phyloP scores from a whole-genome alignment of 1,140 invertebrate genomes.

The Drosophila truncata region DNA sequence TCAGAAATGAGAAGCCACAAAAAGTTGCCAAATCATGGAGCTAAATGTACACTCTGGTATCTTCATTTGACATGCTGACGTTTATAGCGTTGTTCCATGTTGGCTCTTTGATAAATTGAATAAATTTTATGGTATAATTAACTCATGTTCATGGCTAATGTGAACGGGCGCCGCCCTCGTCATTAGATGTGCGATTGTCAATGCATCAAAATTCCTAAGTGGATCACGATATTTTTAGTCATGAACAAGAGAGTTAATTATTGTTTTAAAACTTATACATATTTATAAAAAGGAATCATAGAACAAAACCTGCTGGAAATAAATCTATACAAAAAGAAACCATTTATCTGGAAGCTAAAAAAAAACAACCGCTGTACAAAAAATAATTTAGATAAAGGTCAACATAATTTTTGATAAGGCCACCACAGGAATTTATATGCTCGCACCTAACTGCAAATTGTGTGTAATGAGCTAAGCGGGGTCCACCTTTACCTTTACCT shows the following conservation, averaged over 20 bases:
- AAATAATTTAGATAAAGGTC: constrained; percentile 77
- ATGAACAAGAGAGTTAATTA: constrained; percentile 4
- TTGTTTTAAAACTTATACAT: not conserved
- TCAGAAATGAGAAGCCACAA: constrained; percentile 25
- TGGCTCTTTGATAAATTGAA: constrained; percentile 71
- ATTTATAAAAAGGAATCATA: not conserved
- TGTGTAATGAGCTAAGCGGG: constrained; percentile 80
- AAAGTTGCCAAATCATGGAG: constrained; percentile 62
- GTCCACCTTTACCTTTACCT: constrained; percentile 55
- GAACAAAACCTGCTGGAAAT: not conserved
- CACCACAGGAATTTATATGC: constrained; percentile 73
- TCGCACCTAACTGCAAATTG: constrained; percentile 84
- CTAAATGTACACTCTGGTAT: constrained; percentile 42
- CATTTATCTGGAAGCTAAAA: constrained; percentile 38
- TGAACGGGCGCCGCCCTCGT: constrained; percentile 35
- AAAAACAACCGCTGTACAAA: constrained; percentile 8
- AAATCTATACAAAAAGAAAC: constrained; percentile 9
- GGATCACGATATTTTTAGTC: constrained; percentile 38
- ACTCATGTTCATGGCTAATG: constrained; percentile 70
- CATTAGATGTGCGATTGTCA: constrained; percentile 45
- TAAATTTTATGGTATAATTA: constrained; percentile 73
- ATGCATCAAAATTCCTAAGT: constrained; percentile 18
- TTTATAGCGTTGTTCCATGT: constrained; percentile 43
- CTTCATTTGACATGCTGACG: constrained; percentile 70
- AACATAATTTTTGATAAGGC: constrained; percentile 74